Percentiles rank a stretch among this genome's conserved stretches.
phyloP scores from a whole-genome alignment of 2,113 vertebrate genomes.

The Corythoichthys haematopterus region DNA sequence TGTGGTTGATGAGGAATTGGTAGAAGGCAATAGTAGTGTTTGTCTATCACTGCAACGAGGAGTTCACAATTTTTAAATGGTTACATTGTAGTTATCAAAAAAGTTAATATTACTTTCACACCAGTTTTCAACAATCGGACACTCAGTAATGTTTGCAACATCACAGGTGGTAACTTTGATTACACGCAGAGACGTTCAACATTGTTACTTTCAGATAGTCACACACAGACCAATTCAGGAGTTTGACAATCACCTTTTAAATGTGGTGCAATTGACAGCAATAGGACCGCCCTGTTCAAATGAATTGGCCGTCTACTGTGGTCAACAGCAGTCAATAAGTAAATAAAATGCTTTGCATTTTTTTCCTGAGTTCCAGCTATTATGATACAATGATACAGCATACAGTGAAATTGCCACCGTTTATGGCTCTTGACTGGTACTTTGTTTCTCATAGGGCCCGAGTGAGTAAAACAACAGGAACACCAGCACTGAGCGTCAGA shows the following conservation, averaged over 20 bases:
- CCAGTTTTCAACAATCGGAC: constrained; percentile 10
- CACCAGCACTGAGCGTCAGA: background rate
- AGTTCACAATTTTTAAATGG: background rate
- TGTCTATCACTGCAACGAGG: background rate
- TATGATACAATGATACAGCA: background rate
- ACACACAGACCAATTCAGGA: background rate
- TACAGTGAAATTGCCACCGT: background rate
- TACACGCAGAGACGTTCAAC: constrained; percentile 2
- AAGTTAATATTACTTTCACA: constrained; percentile 1
- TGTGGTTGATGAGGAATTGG: background rate
- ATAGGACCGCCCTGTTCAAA: too few species aligned
- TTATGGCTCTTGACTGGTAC: background rate
- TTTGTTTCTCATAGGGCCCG: background rate
- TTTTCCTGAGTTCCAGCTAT: background rate
- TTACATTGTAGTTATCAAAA: constrained; percentile 26
- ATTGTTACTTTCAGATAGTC: background rate
- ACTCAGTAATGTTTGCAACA: constrained; percentile 16
- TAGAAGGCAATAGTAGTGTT: background rate
- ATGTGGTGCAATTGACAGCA: too few species aligned
- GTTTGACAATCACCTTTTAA: background rate
- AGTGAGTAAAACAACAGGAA: background rate
- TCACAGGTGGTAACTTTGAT: constrained; percentile 22
- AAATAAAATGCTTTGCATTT: too few species aligned
- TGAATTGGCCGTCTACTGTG: too few species aligned
- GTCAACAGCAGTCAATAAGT: too few species aligned